Percentiles rank a stretch among this genome's conserved stretches.
Conservation (phyloP, 1,140 invertebrate genomes). For the Orchesella cincta region DNA sequence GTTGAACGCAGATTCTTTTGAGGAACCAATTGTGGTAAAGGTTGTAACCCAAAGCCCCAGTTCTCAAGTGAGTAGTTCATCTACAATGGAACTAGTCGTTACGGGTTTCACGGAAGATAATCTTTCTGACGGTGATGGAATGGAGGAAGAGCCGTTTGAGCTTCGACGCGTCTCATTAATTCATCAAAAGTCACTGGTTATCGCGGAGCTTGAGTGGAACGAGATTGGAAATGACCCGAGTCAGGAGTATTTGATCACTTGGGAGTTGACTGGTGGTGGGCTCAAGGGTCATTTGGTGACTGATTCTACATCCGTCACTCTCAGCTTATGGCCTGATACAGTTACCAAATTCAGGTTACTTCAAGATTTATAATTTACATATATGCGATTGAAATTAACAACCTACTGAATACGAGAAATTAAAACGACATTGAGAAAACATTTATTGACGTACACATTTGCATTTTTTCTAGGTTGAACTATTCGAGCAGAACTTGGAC, state of each 20-base stretch:
- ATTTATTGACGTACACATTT: background rate
- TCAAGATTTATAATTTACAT: no score
- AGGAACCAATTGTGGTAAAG: no score
- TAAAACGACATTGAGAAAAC: background rate
- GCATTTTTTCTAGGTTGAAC: constrained; percentile 39
- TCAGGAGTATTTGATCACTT: constrained; percentile 72
- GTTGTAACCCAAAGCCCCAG: no score
- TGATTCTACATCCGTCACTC: constrained; percentile 72
- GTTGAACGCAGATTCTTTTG: no score
- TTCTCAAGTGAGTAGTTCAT: background rate
- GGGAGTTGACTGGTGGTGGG: constrained; percentile 78
- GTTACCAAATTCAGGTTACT: constrained; percentile 74
- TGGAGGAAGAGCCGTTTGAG: constrained; percentile 36
- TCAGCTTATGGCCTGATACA: constrained; percentile 77
- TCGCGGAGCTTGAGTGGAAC: constrained; percentile 75
- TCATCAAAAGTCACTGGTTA: constrained; percentile 61
- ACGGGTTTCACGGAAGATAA: no score
- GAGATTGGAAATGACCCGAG: constrained; percentile 45
- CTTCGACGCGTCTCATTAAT: constrained; percentile 51
- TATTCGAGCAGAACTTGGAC: constrained; percentile 31
- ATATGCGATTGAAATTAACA: no score
- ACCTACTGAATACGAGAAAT: background rate
- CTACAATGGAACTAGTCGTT: no score
- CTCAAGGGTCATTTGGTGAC: constrained; percentile 79
- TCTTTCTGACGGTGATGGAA: background rate